phyloP scores from a whole-genome alignment of 2,888 invertebrate genomes.

The Xestia c-nigrum region DNA sequence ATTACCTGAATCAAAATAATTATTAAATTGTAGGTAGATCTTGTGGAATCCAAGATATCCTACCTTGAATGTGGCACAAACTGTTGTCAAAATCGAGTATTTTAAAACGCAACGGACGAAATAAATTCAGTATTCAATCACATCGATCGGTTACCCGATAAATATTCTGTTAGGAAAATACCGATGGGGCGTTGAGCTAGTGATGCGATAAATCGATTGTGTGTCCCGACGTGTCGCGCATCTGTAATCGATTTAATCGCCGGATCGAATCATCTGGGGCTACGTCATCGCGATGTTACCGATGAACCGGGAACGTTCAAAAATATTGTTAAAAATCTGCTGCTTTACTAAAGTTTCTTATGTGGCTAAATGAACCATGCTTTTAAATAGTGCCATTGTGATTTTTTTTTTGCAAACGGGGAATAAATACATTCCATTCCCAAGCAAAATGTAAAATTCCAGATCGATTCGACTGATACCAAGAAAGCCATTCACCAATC shows the following conservation, averaged over 20 bases:
- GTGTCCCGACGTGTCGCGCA: constrained; percentile 72
- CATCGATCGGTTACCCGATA: constrained; percentile 65
- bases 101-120: constrained; percentile 41
- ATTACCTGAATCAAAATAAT: not conserved
- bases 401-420: not conserved
- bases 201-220: constrained; percentile 75
- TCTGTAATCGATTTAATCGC: constrained; percentile 73
- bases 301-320: constrained; percentile 56
- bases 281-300: constrained; percentile 61
- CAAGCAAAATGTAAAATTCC: constrained; percentile 11
- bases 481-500: constrained; percentile 28
- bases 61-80: not conserved
- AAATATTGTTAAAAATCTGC: constrained; percentile 27
- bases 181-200: constrained; percentile 66
- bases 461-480: constrained; percentile 15
- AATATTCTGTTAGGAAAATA: constrained; percentile 73
- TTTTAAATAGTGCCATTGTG: not conserved
- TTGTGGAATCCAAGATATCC: not conserved
- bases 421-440: not conserved
- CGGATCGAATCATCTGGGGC: constrained; percentile 65
- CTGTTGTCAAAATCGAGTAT: not conserved
- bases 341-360: constrained; percentile 1
- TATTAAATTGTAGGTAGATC: not conserved
- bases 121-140: constrained; percentile 66
- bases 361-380: not conserved